Evolutionary conservation across 2,888 invertebrate species (phyloP), one percentile per base, ranked within the genome.

Genomic region (Gymnosoma rotundatum): DNA sequence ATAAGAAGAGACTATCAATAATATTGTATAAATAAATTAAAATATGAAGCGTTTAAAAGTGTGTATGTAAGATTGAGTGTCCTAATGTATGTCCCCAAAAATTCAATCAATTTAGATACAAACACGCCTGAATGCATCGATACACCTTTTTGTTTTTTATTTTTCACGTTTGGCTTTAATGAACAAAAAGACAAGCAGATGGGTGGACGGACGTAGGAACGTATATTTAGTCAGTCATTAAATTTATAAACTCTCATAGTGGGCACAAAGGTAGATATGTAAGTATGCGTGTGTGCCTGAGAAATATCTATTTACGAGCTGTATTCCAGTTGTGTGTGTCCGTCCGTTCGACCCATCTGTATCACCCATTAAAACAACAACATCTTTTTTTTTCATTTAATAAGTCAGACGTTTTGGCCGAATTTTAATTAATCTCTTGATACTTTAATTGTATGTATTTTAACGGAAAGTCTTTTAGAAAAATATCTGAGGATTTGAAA

Each of bases 71-170:
- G 48, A 56, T 60, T 58, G 56, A 48, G 78, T 72, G 70, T 70
- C 61, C 52, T 79, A 70, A 75, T 83, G 79, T 70, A 75, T 86
- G 86, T 86, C 86, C 81, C 86, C 86, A 86, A 86, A 32, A 78
- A 78, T 83, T 80, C 83, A 83, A 84, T 86, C 83, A 83, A 86
- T 83, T 86, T 83, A 80, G 83, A 83, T 83, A 83, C 83, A 86
- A 86, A 74, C 60, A 69, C 78, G 69, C 38, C 74, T 85, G 78
- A 82, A 82, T 85, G 78, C 83, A 82, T 78, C 83, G 70, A 64
- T 85, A 83, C 85, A 83, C 76, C 61, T 83, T 72, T 83, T 78
- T 56, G 36, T 56, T 4, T 54, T 45, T 20, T 16, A 25, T 56
- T 58, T 54, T 60, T 21, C 12, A 14, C 18, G 10, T 63, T 69